These are phyloP conservation scores for Eciton burchellii DNA, from an alignment of 1,140 invertebrate species.

Conservation along the genomic window DNA sequence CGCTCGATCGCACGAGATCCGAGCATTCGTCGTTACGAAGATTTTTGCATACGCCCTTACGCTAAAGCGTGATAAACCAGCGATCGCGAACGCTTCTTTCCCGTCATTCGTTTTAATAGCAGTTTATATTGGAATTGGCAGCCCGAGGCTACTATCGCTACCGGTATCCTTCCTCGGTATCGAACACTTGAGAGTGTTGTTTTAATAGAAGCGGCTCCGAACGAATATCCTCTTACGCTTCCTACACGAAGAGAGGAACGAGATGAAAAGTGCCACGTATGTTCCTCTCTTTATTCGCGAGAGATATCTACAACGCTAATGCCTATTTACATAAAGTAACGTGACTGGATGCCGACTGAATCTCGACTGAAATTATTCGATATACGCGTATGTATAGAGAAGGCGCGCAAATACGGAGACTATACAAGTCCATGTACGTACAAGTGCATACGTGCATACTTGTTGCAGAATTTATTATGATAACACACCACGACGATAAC, in stretches of 20 bases:
- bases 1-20: constrained; percentile 6
- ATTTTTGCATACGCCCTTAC: constrained; percentile 43
- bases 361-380: neutral
- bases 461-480: constrained; percentile 51
- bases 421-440: neutral
- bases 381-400: neutral
- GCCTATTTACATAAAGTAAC: constrained; percentile 13
- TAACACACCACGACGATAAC: constrained; percentile 38
- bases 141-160: constrained; percentile 56
- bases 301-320: neutral
- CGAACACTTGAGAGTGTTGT: constrained; percentile 68
- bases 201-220: constrained; percentile 67
- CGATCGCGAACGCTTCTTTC: constrained; percentile 43
- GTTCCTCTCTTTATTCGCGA: constrained; percentile 12
- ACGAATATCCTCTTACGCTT: constrained; percentile 69
- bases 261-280: constrained; percentile 37
- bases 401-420: constrained; percentile 11
- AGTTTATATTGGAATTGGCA: constrained; percentile 68
- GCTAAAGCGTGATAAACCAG: constrained; percentile 46
- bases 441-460: constrained; percentile 1
- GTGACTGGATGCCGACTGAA: neutral
- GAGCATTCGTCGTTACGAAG: neutral
- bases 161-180: constrained; percentile 57
- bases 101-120: constrained; percentile 64
- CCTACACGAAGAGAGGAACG: constrained; percentile 47